Evolutionary conservation across 1,140 invertebrate genomes (phyloP).

Genomic region (Cardiocondyla obscurior): DNA sequence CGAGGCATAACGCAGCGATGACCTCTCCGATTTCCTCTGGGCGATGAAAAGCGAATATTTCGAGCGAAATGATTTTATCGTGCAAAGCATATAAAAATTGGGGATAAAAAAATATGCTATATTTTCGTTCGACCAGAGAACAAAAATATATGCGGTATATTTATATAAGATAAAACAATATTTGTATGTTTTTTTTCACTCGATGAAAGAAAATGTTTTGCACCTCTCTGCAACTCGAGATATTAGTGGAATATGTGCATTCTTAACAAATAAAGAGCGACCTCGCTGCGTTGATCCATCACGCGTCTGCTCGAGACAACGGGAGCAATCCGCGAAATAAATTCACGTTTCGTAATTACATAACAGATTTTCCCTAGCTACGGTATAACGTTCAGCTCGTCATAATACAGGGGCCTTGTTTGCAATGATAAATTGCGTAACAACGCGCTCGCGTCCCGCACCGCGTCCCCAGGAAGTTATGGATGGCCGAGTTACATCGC

Average conservation of each 20-base stretch:
- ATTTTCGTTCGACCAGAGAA: background rate
- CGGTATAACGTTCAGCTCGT: conserved; percentile 9
- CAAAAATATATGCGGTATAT: background rate
- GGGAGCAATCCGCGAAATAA: background rate
- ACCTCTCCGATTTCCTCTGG: background rate
- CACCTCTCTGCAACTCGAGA: background rate
- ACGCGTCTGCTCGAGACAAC: background rate
- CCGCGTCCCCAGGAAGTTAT: conserved; percentile 15
- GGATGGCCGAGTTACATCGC: conserved; percentile 19
- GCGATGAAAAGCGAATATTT: background rate
- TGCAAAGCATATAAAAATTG: background rate
- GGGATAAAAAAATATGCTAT: background rate
- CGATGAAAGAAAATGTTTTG: background rate
- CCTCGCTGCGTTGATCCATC: background rate
- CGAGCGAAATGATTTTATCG: background rate
- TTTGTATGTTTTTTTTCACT: background rate
- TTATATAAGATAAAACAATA: background rate
- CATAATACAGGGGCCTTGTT: conserved; percentile 9
- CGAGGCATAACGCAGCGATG: background rate
- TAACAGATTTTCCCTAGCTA: background rate
- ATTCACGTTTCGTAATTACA: conserved; percentile 13
- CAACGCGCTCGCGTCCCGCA: background rate
- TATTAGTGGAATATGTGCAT: background rate
- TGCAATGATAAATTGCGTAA: conserved; percentile 46
- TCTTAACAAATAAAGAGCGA: background rate